A percentile compares a stretch with the other conserved stretches of the same genome.
Evolutionary conservation across 2,888 invertebrate genomes (phyloP).

Genomic region (Pachliopta kotzebuea): DNA sequence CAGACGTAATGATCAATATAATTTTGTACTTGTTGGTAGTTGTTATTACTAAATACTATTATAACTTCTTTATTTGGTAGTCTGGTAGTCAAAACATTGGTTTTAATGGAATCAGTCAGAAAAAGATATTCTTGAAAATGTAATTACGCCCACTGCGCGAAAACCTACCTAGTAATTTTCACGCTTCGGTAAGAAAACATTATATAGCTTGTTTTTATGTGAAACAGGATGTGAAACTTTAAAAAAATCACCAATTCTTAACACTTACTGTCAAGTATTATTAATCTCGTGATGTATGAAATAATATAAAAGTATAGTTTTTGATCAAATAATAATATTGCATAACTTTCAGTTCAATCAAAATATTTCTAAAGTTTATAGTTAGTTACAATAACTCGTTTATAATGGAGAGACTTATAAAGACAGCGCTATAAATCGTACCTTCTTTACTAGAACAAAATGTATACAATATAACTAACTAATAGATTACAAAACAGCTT

Average conservation of each 20-base stretch:
- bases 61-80: no score
- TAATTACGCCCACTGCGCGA: background rate
- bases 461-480: no score
- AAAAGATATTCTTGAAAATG: background rate
- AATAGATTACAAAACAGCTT: background rate
- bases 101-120: background rate
- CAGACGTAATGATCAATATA: no score
- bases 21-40: no score
- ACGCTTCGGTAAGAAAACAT: conserved; percentile 17
- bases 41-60: no score
- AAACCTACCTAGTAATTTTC: conserved; percentile 12
- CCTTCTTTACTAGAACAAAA: no score
- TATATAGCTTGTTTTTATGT: conserved; percentile 28
- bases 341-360: background rate
- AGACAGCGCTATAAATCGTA: background rate
- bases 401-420: background rate
- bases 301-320: no score
- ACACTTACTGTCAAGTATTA: no score
- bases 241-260: background rate
- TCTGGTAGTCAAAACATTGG: background rate
- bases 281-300: no score
- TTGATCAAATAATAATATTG: background rate
- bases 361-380: background rate
- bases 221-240: conserved; percentile 9
- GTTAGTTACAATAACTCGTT: background rate